Conservation (phyloP, 2,113 vertebrate genomes). For the Seriola rivoliana region DNA sequence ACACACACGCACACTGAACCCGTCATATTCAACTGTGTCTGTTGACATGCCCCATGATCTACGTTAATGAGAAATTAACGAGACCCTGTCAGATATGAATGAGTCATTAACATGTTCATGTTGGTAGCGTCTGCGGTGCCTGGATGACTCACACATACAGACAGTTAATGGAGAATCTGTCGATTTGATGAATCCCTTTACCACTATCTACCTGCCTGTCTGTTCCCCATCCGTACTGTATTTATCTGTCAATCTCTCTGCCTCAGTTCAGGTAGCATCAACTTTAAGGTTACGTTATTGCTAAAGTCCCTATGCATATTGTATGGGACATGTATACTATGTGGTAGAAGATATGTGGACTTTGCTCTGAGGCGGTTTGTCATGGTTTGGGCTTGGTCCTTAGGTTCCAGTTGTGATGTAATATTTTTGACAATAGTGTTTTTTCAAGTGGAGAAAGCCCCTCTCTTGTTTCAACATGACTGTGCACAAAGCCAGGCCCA, state of each 20-base stretch:
- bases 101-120: slow-evolving; percentile 58
- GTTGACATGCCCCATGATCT: slow-evolving; percentile 51
- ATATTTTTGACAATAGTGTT: too few species aligned
- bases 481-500: background rate
- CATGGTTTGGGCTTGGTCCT: too few species aligned
- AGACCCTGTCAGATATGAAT: slow-evolving; percentile 65
- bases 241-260: background rate
- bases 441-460: too few species aligned
- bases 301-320: background rate
- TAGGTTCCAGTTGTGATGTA: too few species aligned
- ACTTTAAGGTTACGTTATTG: background rate
- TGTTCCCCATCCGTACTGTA: background rate
- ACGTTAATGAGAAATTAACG: slow-evolving; percentile 67
- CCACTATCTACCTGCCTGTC: background rate
- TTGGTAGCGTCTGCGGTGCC: slow-evolving; percentile 43
- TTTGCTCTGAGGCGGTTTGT: too few species aligned
- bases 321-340: too few species aligned
- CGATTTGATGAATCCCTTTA: slow-evolving; percentile 29
- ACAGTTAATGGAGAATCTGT: slow-evolving; percentile 39
- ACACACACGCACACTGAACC: slow-evolving; percentile 22
- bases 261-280: too few species aligned
- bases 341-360: too few species aligned
- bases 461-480: background rate
- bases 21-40: background rate
- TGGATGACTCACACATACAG: slow-evolving; percentile 24